Conservation (phyloP, 1,140 invertebrate genomes). For the Conus betulinus region DNA sequence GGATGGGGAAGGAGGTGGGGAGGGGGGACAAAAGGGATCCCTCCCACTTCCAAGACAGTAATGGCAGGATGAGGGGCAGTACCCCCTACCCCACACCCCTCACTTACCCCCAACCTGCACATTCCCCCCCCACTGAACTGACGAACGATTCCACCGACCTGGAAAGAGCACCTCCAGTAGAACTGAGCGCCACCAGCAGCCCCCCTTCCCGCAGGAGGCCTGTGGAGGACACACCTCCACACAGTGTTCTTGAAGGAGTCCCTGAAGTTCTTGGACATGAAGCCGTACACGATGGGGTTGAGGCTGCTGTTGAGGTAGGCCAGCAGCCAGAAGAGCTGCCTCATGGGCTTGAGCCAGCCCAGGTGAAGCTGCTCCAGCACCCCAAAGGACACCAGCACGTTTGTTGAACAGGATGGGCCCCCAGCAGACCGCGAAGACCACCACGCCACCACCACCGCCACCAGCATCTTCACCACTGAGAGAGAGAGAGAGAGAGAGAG, state of each 20-base stretch:
- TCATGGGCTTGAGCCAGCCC: conserved; percentile 80
- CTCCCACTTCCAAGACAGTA: no score
- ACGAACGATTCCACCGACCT: neutral
- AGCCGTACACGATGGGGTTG: conserved; percentile 87
- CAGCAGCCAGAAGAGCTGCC: conserved; percentile 82
- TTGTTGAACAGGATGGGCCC: conserved; percentile 74
- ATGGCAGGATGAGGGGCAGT: no score
- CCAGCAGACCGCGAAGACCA: conserved; percentile 61
- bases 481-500: neutral
- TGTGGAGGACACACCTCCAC: conserved; percentile 56
- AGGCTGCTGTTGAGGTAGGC: conserved; percentile 80
- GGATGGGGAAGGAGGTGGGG: neutral
- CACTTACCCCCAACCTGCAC: neutral
- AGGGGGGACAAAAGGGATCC: no score
- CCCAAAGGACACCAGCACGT: conserved; percentile 50
- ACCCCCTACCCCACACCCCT: neutral
- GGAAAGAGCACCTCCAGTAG: conserved; percentile 44
- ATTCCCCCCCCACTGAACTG: neutral
- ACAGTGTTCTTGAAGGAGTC: conserved; percentile 78
- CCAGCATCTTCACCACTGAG: conserved; percentile 78
- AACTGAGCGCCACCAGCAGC: neutral
- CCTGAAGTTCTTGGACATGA: conserved; percentile 87
- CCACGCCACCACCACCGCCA: conserved; percentile 76
- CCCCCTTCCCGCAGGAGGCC: neutral
- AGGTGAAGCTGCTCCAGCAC: conserved; percentile 76